phyloP scores from a whole-genome alignment of 1,140 invertebrate species.

The Periplaneta americana region DNA sequence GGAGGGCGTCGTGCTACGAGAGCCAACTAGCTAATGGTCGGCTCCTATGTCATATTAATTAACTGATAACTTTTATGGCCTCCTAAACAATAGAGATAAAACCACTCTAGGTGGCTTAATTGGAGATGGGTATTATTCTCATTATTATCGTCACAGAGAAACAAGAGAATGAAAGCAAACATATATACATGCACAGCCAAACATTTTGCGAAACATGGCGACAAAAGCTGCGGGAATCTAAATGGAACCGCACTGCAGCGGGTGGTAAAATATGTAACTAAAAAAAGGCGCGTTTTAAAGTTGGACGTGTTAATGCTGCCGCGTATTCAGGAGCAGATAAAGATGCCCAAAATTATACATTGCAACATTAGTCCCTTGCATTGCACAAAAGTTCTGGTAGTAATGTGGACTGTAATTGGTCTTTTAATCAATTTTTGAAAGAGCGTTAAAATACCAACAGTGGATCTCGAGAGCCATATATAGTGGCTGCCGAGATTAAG shows the following conservation, averaged over 20 bases:
- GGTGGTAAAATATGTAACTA: background rate
- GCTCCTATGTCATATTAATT: slow-evolving; percentile 16
- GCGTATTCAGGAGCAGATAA: too few species aligned
- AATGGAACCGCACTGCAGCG: background rate
- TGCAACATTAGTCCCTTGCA: too few species aligned
- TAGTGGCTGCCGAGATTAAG: too few species aligned
- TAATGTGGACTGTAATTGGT: too few species aligned
- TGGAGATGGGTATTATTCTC: slow-evolving; percentile 20
- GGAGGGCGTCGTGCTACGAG: too few species aligned
- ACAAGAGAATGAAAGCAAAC: background rate
- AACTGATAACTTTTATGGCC: slow-evolving; percentile 19
- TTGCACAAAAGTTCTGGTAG: too few species aligned
- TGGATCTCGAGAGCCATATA: too few species aligned
- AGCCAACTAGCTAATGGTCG: slow-evolving; percentile 4
- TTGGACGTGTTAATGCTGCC: too few species aligned
- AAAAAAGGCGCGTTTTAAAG: too few species aligned
- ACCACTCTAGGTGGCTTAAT: slow-evolving; percentile 11
- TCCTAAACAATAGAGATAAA: slow-evolving; percentile 15
- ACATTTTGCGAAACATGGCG: background rate
- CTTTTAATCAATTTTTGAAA: too few species aligned
- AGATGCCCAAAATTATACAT: too few species aligned
- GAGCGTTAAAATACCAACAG: too few species aligned
- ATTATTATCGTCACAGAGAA: slow-evolving; percentile 5
- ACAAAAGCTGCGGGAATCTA: background rate
- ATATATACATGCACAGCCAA: background rate